phyloP scores from a whole-genome alignment of 2,797 vertebrate species.

The Poeciliopsis paucimaculata region DNA sequence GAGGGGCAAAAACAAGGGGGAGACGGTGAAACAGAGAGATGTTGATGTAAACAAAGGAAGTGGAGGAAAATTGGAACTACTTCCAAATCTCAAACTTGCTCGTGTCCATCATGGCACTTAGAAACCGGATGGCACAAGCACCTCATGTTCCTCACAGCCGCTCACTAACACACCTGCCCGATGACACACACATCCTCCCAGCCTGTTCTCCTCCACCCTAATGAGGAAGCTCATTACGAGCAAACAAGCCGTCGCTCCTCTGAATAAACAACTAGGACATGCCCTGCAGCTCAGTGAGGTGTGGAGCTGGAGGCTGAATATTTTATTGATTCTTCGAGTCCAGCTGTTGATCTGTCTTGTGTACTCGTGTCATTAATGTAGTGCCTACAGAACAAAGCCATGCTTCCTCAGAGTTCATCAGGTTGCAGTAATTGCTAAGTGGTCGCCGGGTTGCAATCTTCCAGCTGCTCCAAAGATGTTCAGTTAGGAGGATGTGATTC shows the following conservation, averaged over 20 bases:
- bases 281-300: conserved; percentile 51
- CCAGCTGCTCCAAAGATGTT: neutral
- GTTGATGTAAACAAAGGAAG: conserved; percentile 36
- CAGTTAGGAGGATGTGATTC: neutral
- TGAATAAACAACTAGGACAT: conserved; percentile 74
- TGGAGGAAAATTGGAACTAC: neutral
- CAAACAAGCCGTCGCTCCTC: conserved; percentile 68
- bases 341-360: conserved; percentile 74
- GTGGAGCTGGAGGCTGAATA: conserved; percentile 63
- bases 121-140: conserved; percentile 10
- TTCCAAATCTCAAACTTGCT: conserved; percentile 20
- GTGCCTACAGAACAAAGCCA: conserved; percentile 67
- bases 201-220: conserved; percentile 65
- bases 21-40: conserved; percentile 42
- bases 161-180: conserved; percentile 39
- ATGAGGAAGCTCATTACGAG: conserved; percentile 83
- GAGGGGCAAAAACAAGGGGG: neutral
- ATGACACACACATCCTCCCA: conserved; percentile 50
- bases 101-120: neutral
- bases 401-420: conserved; percentile 61
- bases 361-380: conserved; percentile 74
- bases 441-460: neutral
- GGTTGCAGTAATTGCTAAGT: conserved; percentile 40
- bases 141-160: conserved; percentile 10
- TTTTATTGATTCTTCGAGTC: conserved; percentile 75